phyloP scores from a whole-genome alignment of 2,797 vertebrate genomes.

The Kryptolebias ocellatus region DNA sequence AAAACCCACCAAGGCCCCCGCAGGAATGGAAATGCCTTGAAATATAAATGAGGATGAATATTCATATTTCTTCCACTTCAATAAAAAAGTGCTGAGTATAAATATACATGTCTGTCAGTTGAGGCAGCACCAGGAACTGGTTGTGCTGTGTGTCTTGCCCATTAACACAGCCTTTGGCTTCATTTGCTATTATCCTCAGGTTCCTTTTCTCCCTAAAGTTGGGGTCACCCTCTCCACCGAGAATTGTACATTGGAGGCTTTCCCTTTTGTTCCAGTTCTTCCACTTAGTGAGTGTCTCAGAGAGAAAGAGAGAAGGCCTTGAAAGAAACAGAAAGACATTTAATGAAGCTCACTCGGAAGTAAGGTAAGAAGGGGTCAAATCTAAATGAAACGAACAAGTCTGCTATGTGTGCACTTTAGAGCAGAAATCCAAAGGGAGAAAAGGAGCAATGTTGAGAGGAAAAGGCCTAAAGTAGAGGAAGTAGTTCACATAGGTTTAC shows the following conservation, averaged over 20 bases:
- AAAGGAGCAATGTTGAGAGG: constrained; percentile 46
- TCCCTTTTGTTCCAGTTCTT: constrained; percentile 82
- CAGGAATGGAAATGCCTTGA: constrained; percentile 95
- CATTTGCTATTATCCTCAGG: constrained; percentile 91
- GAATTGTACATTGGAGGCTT: constrained; percentile 80
- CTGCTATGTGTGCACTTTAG: constrained; percentile 69
- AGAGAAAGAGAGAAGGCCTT: constrained; percentile 51
- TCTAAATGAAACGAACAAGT: constrained; percentile 79
- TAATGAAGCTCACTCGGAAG: constrained; percentile 86
- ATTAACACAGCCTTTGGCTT: constrained; percentile 90
- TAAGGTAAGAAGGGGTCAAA: constrained; percentile 83
- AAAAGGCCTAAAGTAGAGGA: constrained; percentile 54
- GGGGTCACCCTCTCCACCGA: constrained; percentile 84
- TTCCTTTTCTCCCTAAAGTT: constrained; percentile 82
- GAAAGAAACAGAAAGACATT: constrained; percentile 80
- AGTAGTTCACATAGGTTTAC: constrained; percentile 60
- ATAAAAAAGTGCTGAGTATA: constrained; percentile 94
- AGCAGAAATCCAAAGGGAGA: constrained; percentile 69
- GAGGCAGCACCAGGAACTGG: constrained; percentile 81
- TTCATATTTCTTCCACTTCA: constrained; percentile 92
- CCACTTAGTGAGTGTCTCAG: constrained; percentile 76
- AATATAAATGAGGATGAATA: constrained; percentile 99
- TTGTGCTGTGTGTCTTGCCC: constrained; percentile 83
- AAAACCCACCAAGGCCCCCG: constrained; percentile 88
- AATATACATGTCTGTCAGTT: constrained; percentile 98